Percentiles rank a stretch among this genome's conserved stretches.
phyloP scores from a whole-genome alignment of 2,113 vertebrate species.

The Sialia sialis region DNA sequence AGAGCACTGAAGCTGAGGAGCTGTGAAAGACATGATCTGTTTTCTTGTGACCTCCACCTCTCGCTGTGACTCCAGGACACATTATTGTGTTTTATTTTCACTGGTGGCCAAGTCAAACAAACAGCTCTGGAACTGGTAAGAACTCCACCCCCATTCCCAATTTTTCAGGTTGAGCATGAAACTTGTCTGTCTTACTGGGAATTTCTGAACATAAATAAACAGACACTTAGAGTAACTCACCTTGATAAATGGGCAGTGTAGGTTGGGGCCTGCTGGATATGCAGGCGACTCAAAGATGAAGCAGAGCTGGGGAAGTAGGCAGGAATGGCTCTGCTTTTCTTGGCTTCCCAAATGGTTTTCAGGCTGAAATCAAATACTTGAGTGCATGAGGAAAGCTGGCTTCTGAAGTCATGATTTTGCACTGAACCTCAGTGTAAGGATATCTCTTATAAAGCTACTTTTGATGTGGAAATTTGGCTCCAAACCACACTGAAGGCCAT shows the following conservation, averaged over 20 bases:
- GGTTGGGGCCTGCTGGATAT: slow-evolving; percentile 33
- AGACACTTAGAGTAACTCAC: slow-evolving; percentile 49
- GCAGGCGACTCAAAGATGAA: slow-evolving; percentile 60
- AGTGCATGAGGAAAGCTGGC: slow-evolving; percentile 63
- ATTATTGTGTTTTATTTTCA: slow-evolving; percentile 49
- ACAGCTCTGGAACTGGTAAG: slow-evolving; percentile 8
- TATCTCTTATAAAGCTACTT: slow-evolving; percentile 68
- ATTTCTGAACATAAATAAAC: slow-evolving; percentile 56
- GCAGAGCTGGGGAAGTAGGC: slow-evolving; percentile 60
- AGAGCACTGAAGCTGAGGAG: not conserved
- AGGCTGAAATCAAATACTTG: slow-evolving; percentile 68
- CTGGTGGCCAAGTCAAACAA: slow-evolving; percentile 57
- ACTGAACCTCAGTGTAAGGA: slow-evolving; percentile 67
- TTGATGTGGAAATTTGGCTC: slow-evolving; percentile 72
- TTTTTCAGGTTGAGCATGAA: slow-evolving; percentile 47
- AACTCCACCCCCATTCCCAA: not conserved
- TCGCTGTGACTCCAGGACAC: not conserved
- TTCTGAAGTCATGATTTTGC: slow-evolving; percentile 71
- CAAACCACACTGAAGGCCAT: slow-evolving; percentile 65
- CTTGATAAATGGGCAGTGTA: slow-evolving; percentile 65
- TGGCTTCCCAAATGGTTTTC: slow-evolving; percentile 66
- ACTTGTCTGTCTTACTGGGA: slow-evolving; percentile 57
- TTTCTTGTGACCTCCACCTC: slow-evolving; percentile 49
- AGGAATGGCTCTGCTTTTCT: slow-evolving; percentile 73
- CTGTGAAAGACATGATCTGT: slow-evolving; percentile 50